A percentile compares a stretch with the other conserved stretches of the same genome.
These are phyloP conservation scores for Drosophila glabriapex DNA, from an alignment of 2,888 invertebrate species.

Conservation along the genomic window DNA sequence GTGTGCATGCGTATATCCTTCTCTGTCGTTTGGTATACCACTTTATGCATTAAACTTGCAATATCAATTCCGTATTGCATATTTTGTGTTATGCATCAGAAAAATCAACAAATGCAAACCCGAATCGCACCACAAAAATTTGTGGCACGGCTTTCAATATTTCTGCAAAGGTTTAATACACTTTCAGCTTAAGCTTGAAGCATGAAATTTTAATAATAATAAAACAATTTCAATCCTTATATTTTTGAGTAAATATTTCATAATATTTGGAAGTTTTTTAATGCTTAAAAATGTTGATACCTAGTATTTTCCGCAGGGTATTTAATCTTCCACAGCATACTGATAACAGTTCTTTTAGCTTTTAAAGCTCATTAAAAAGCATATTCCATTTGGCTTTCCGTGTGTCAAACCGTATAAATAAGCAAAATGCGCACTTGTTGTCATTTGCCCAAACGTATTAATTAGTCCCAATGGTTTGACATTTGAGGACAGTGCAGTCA, in stretches of 20 bases:
- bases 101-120: conserved; percentile 42
- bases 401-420: conserved; percentile 44
- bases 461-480: conserved; percentile 32
- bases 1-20: conserved; percentile 5
- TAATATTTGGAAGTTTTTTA: neutral
- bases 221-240: neutral
- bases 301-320: conserved; percentile 1
- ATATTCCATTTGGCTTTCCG: conserved; percentile 11
- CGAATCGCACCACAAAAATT: conserved; percentile 9
- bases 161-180: neutral
- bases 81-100: conserved; percentile 51
- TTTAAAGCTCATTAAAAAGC: conserved; percentile 12
- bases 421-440: conserved; percentile 22
- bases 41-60: conserved; percentile 71
- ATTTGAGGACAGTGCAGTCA: neutral
- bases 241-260: neutral
- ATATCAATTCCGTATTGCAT: conserved; percentile 68
- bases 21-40: conserved; percentile 20
- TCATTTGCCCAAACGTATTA: conserved; percentile 40
- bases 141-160: neutral
- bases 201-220: neutral
- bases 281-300: neutral
- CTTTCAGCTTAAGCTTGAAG: neutral
- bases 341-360: neutral
- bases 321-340: neutral